Base-by-base conservation (phyloP, 2,113 vertebrate genomes). In the Microcebus lehilahytsara region DNA sequence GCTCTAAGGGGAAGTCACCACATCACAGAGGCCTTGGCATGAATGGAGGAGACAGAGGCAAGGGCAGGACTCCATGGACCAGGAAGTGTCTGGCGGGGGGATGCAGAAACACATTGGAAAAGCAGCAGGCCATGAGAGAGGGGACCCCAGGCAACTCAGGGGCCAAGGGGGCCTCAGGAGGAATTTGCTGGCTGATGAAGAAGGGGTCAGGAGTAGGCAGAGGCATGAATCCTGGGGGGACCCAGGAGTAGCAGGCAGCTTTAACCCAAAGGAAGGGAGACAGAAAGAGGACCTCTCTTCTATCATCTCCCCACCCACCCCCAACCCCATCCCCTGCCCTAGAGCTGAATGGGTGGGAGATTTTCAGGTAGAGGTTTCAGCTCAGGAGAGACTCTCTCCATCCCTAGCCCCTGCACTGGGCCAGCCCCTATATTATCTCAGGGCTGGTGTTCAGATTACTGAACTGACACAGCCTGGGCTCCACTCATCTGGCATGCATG, bases 221-320 rank as follows among this genome's bases (percentile, higher is more conserved):
- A 84, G 12, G 60, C 20, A n/a, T 49, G 25, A 27, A 49, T 27
- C 37, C 46, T 0, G 0, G 6, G 62, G 51, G 46, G 30, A 0
- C 42, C 19, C 80, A 19, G 46, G 22, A 16, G 79, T 46, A 37
- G 60, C 37, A 56, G 74, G 9, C 51, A 87, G 80, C 17, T 60
- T 85, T 80, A n/a, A 19, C 46, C 74, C 67, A 77, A 37, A 87
- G 12, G 4, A 32, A 94, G 17, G 34, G 27, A 88, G 51, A 16
- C 16, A 1, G n/a, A 75, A 46, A 69, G 19, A 53, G 5, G 19
- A 13, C 14, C 2, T 42, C 23, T 25, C 8, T 16, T 37, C 23
- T 71, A 51, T 14, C 34, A 14, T 20, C n/a, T 27, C 64, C 12
- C 14, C 30, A 12, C 6, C 56, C 53, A 51, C 53, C 19, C 56